Percentiles rank a stretch among this genome's conserved stretches.
Conservation (phyloP, 2,797 vertebrate species). For the Macrochelys suwanniensis region DNA sequence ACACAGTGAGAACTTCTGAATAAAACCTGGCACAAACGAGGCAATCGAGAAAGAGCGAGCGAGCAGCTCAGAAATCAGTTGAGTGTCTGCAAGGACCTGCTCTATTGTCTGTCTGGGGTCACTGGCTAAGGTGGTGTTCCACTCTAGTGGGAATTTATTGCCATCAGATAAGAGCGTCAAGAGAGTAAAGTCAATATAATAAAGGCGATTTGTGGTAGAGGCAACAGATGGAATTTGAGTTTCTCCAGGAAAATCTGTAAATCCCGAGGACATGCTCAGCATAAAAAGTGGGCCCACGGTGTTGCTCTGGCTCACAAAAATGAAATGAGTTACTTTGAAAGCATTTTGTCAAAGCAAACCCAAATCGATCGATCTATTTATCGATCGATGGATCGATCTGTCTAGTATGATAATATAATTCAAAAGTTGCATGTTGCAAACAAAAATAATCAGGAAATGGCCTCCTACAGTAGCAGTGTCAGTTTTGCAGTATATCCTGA, state of each 20-base stretch:
- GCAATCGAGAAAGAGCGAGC: constrained; percentile 22
- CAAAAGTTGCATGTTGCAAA: neutral
- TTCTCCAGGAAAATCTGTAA: neutral
- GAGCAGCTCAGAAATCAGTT: neutral
- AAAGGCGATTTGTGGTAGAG: constrained; percentile 49
- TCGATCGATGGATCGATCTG: neutral
- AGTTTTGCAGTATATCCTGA: neutral
- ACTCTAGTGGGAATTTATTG: constrained; percentile 69
- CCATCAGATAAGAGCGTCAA: constrained; percentile 70
- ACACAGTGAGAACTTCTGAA: constrained; percentile 58
- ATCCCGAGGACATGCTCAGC: neutral
- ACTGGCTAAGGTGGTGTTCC: constrained; percentile 64
- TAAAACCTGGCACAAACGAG: constrained; percentile 57
- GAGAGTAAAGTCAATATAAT: constrained; percentile 68
- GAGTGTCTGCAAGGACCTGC: constrained; percentile 35
- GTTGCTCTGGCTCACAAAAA: neutral
- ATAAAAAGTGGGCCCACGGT: neutral
- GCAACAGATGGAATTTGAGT: constrained; percentile 58
- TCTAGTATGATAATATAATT: neutral
- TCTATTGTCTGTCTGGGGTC: constrained; percentile 70
- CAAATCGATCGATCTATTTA: neutral
- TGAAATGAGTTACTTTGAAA: neutral
- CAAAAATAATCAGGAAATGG: neutral
- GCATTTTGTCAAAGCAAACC: neutral
- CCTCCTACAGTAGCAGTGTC: neutral